A percentile compares a stretch with the other conserved stretches of the same genome.
phyloP scores from a whole-genome alignment of 37 sponge, comb jelly and placozoan species.

The Halichondria panicea region DNA sequence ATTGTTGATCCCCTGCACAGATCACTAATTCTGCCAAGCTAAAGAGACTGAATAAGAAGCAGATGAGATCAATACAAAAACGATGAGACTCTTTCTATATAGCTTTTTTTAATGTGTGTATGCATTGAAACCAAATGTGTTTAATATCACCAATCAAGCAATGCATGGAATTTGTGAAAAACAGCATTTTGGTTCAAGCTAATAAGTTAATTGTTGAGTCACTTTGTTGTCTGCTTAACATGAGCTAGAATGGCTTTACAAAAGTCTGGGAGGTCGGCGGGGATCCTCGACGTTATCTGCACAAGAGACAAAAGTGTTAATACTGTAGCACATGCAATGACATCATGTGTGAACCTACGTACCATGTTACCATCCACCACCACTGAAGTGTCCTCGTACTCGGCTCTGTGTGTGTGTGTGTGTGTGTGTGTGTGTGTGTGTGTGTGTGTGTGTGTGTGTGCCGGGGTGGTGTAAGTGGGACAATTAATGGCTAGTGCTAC shows the following conservation, averaged over 20 bases:
- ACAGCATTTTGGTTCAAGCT: too few species aligned
- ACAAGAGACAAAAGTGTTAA: not conserved
- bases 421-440: too few species aligned
- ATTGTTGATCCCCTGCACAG: slow-evolving; percentile 8
- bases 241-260: slow-evolving; percentile 63
- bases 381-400: slow-evolving; percentile 65
- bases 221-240: slow-evolving; percentile 15
- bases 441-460: too few species aligned
- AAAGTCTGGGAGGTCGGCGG: slow-evolving; percentile 69
- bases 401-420: too few species aligned
- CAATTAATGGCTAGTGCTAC: not conserved
- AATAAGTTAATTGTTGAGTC: too few species aligned
- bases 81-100: too few species aligned
- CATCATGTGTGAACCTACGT: not conserved
- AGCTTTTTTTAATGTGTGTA: too few species aligned
- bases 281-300: slow-evolving; percentile 63
- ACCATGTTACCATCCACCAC: slow-evolving; percentile 79
- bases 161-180: too few species aligned
- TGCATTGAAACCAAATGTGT: too few species aligned
- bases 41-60: slow-evolving; percentile 77
- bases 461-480: too few species aligned
- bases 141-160: too few species aligned
- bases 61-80: slow-evolving; percentile 66
- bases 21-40: slow-evolving; percentile 76
- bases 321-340: not conserved